A percentile compares a stretch with the other conserved stretches of the same genome.
Conservation (phyloP, 2,113 vertebrate species). For the Epinephelus cyanopodus region DNA sequence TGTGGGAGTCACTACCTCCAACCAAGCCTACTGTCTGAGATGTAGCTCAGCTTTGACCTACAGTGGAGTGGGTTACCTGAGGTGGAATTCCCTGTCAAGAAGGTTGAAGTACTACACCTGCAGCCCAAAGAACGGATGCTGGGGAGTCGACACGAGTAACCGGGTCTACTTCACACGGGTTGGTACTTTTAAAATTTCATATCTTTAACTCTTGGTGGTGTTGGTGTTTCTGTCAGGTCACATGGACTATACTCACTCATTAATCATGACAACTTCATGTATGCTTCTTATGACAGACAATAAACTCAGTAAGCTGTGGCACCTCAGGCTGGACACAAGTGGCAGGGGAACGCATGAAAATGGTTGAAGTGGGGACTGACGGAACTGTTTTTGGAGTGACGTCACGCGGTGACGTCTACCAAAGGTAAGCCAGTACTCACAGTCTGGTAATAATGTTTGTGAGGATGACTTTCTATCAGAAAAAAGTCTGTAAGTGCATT, state of each 20-base stretch:
- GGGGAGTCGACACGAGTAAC: not conserved
- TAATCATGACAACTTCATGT: not conserved
- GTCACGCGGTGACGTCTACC: not conserved
- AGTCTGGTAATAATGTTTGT: not conserved
- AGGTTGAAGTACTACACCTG: slow-evolving; percentile 36
- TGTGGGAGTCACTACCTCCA: not conserved
- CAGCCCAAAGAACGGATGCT: slow-evolving; percentile 28
- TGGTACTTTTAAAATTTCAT: not conserved
- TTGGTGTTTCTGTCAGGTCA: not conserved
- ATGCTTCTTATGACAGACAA: not conserved
- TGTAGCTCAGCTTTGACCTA: accelerated
- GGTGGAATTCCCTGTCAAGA: not conserved
- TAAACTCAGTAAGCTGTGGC: not conserved
- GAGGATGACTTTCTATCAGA: not conserved
- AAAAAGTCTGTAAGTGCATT: no score
- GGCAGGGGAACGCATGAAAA: not conserved
- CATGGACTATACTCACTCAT: not conserved
- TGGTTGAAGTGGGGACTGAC: slow-evolving; percentile 50
- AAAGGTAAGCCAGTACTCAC: slow-evolving; percentile 41
- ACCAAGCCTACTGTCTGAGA: not conserved
- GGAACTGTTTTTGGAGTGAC: slow-evolving; percentile 40
- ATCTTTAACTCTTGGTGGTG: not conserved
- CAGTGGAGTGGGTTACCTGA: accelerated
- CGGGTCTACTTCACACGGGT: not conserved
- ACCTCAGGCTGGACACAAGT: accelerated